A percentile compares a stretch with the other conserved stretches of the same genome.
Conservation (phyloP, 2,113 vertebrate species). For the Engraulis encrasicolus region DNA sequence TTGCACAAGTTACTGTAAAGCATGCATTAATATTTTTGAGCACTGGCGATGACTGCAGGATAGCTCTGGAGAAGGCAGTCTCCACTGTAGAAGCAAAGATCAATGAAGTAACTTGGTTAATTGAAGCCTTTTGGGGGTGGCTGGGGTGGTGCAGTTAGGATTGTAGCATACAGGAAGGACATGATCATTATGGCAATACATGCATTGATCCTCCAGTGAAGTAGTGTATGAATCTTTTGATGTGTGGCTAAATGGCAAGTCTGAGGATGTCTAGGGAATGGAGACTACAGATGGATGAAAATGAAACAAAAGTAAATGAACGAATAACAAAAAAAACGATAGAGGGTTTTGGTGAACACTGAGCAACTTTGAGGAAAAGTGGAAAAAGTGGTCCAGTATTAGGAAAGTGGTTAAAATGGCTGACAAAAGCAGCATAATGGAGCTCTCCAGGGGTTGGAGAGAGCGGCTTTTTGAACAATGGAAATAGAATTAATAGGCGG, state of each 20-base stretch:
- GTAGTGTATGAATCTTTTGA: slow-evolving; percentile 37
- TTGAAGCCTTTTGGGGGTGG: slow-evolving; percentile 53
- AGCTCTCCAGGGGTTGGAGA: slow-evolving; percentile 38
- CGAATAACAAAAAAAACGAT: slow-evolving; percentile 13
- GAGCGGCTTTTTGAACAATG: slow-evolving; percentile 45
- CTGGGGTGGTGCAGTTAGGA: slow-evolving; percentile 48
- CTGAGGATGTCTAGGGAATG: slow-evolving; percentile 48
- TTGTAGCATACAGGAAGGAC: slow-evolving; percentile 32
- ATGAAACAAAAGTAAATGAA: slow-evolving; percentile 16
- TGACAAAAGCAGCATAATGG: slow-evolving; percentile 51
- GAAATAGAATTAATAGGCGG: slow-evolving; percentile 37
- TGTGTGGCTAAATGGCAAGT: slow-evolving; percentile 47
- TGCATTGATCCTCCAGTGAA: slow-evolving; percentile 42
- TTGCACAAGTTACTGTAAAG: slow-evolving; percentile 49
- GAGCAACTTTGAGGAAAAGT: slow-evolving; percentile 42
- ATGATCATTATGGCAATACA: slow-evolving; percentile 43
- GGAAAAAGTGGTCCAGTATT: slow-evolving; percentile 52
- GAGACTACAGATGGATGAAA: slow-evolving; percentile 36
- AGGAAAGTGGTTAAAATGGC: slow-evolving; percentile 52
- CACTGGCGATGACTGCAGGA: slow-evolving; percentile 44
- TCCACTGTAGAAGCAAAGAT: slow-evolving; percentile 58
- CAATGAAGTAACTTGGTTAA: slow-evolving; percentile 43
- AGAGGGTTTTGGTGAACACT: slow-evolving; percentile 46
- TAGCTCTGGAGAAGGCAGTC: slow-evolving; percentile 46
- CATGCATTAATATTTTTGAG: slow-evolving; percentile 66